phyloP scores from a whole-genome alignment of 2,888 invertebrate species.

The Protophormia terraenovae region DNA sequence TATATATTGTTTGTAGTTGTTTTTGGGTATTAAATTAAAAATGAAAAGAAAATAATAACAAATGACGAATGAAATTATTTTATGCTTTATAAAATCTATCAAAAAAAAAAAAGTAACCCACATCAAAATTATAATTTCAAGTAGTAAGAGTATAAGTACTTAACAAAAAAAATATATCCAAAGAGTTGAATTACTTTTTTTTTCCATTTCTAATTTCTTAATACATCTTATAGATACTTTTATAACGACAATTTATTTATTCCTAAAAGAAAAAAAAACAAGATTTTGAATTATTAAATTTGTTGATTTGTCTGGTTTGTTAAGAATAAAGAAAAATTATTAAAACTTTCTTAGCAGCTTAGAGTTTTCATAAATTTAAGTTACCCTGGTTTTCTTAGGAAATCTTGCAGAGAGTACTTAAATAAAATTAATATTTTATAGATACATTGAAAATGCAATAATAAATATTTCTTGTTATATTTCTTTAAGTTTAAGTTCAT shows the following conservation, averaged over 20 bases:
- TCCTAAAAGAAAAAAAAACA: too few species aligned
- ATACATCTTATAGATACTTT: neutral
- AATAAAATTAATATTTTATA: constrained; percentile 17
- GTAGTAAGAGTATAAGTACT: constrained; percentile 37
- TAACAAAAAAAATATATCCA: constrained; percentile 28
- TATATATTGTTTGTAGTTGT: neutral
- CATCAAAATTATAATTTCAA: constrained; percentile 43
- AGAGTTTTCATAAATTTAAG: too few species aligned
- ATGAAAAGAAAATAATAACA: constrained; percentile 36
- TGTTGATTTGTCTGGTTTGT: constrained; percentile 18
- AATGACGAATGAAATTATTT: constrained; percentile 64
- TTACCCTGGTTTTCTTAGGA: neutral
- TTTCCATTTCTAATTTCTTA: neutral
- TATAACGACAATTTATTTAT: constrained; percentile 36
- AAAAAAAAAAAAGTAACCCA: constrained; percentile 45
- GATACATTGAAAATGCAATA: constrained; percentile 26
- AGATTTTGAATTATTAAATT: constrained; percentile 37
- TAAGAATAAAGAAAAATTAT: neutral
- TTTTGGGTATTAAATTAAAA: constrained; percentile 48
- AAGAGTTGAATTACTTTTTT: constrained; percentile 32
- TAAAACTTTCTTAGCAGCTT: constrained; percentile 48
- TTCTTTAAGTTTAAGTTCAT: neutral
- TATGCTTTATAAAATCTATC: constrained; percentile 41
- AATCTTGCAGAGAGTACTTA: too few species aligned
- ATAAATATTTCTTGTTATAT: neutral